Conservation (phyloP, 2,113 vertebrate genomes). For the Sorex araneus region DNA sequence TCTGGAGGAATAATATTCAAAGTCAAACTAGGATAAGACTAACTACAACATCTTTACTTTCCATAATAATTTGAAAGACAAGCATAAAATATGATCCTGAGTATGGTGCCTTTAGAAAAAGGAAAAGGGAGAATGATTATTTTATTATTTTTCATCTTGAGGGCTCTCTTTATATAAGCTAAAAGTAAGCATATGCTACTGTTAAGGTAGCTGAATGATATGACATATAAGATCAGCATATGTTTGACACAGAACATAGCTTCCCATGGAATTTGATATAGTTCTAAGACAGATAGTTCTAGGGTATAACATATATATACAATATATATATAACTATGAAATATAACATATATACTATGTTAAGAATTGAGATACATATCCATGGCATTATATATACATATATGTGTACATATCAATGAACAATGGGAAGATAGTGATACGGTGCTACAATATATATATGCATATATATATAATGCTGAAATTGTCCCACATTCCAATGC, state of each 20-base stretch:
- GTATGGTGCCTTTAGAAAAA: slow-evolving; percentile 33
- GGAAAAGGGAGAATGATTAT: neutral
- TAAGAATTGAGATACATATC: no score
- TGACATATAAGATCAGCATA: neutral
- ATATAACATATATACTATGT: no score
- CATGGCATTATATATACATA: no score
- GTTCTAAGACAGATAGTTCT: neutral
- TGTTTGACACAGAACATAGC: neutral
- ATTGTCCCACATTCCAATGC: no score
- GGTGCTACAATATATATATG: no score
- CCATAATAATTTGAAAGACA: neutral
- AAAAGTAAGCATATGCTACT: no score
- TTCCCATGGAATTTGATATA: slow-evolving; percentile 2
- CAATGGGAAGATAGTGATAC: no score
- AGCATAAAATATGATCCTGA: neutral
- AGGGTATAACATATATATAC: no score
- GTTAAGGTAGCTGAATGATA: no score
- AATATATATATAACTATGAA: no score
- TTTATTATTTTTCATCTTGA: neutral
- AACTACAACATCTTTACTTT: neutral
- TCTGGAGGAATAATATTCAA: slow-evolving; percentile 57
- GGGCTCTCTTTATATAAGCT: neutral
- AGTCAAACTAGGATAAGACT: slow-evolving; percentile 33
- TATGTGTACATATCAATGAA: no score
- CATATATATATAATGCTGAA: no score